Percentiles rank a stretch among this genome's conserved stretches.
Evolutionary conservation across 2,888 invertebrate genomes (phyloP).

Genomic region (Pardosa pseudoannulata): DNA sequence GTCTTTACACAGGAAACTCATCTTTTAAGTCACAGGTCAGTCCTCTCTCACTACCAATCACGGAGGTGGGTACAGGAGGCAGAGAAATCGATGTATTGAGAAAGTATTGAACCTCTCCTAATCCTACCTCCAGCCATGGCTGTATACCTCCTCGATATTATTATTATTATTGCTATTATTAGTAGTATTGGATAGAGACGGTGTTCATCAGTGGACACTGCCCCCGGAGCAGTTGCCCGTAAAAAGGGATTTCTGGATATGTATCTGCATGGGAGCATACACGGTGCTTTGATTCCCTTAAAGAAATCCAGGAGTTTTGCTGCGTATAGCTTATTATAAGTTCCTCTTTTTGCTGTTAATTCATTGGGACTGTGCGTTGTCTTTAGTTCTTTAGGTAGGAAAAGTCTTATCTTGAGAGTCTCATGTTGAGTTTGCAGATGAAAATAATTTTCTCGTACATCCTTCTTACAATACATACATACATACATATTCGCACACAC

Average conservation of each 20-base stretch:
- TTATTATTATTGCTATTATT: constrained; percentile 55
- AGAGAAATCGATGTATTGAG: constrained; percentile 60
- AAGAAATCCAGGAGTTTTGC: background rate
- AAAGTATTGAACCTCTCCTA: constrained; percentile 51
- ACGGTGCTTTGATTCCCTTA: constrained; percentile 40
- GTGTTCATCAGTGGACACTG: constrained; percentile 31
- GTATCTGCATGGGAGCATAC: constrained; percentile 9
- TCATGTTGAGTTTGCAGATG: too few relatives aligned
- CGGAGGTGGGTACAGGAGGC: background rate
- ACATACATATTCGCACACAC: too few relatives aligned
- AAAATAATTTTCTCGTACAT: too few relatives aligned
- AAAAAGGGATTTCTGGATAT: constrained; percentile 44
- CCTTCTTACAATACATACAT: too few relatives aligned
- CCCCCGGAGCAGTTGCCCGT: constrained; percentile 30
- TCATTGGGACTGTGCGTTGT: background rate
- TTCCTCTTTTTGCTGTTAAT: background rate
- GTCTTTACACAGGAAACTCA: constrained; percentile 40
- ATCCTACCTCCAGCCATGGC: constrained; percentile 44
- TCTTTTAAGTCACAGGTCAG: constrained; percentile 49
- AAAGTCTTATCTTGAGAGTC: too few relatives aligned
- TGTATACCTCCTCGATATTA: constrained; percentile 31
- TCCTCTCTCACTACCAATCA: constrained; percentile 25
- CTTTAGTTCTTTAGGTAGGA: too few relatives aligned
- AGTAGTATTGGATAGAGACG: constrained; percentile 30
- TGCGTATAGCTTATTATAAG: background rate